A percentile compares a stretch with the other conserved stretches of the same genome.
Conservation (phyloP, 2,113 vertebrate species). For the Sciurus niger region DNA sequence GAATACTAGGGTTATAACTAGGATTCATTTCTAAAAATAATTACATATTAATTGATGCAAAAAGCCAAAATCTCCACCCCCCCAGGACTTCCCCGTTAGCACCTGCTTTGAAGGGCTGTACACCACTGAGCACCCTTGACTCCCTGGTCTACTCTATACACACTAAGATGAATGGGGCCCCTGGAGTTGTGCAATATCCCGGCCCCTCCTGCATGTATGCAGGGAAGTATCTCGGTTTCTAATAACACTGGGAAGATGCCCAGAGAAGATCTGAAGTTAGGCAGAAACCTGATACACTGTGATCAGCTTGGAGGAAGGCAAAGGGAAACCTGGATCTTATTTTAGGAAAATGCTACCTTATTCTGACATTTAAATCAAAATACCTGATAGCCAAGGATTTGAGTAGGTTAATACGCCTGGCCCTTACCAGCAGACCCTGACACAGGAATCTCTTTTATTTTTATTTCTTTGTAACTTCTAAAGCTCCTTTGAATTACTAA, state of each 20-base stretch:
- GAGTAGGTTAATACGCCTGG: background rate
- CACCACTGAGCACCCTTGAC: background rate
- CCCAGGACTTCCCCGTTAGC: background rate
- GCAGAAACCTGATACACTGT: slow-evolving; percentile 70
- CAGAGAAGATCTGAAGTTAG: slow-evolving; percentile 70
- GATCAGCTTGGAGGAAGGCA: slow-evolving; percentile 57
- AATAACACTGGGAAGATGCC: slow-evolving; percentile 75
- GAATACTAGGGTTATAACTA: background rate
- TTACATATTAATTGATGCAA: background rate
- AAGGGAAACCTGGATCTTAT: slow-evolving; percentile 48
- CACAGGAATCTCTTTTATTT: slow-evolving; percentile 8
- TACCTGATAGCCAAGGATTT: background rate
- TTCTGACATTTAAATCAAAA: slow-evolving; percentile 69
- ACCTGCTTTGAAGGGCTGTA: background rate
- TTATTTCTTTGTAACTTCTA: slow-evolving; percentile 61
- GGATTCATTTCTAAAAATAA: slow-evolving; percentile 59
- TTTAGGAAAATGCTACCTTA: slow-evolving; percentile 63
- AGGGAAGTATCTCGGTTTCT: slow-evolving; percentile 75
- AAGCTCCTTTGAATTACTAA: slow-evolving; percentile 42
- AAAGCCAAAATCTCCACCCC: background rate
- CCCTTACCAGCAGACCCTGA: background rate
- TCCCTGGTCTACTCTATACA: background rate
- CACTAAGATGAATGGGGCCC: slow-evolving; percentile 66
- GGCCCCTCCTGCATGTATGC: slow-evolving; percentile 42
- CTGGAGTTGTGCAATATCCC: slow-evolving; percentile 59